Conservation (phyloP, 1,140 invertebrate species). For the Bombyx mandarina region DNA sequence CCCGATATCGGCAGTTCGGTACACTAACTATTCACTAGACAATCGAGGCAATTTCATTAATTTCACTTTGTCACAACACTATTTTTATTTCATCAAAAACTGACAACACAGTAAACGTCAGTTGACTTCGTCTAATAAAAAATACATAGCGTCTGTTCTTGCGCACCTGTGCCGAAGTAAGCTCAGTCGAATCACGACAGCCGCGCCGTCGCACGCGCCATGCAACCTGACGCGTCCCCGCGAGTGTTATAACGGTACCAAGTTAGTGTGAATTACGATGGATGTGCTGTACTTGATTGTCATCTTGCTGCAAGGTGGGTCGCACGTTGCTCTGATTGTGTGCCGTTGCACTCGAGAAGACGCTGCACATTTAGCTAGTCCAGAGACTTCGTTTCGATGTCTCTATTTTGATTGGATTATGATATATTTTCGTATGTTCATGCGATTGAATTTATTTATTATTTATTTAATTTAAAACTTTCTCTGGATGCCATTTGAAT, state of each 20-base stretch:
- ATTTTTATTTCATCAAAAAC: no score
- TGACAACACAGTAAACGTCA: no score
- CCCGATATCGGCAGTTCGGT: no score
- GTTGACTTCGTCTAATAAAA: no score
- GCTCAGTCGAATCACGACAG: slow-evolving; percentile 30
- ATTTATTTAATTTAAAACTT: no score
- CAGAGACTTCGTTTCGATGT: slow-evolving; percentile 1
- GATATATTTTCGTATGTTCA: slow-evolving; percentile 3
- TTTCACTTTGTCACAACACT: no score
- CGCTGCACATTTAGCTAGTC: neutral
- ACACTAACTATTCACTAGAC: no score
- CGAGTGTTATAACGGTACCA: slow-evolving; percentile 29
- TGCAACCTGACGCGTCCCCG: slow-evolving; percentile 29
- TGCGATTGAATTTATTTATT: neutral
- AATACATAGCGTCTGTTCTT: slow-evolving; percentile 10
- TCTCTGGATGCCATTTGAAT: neutral
- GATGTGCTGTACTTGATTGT: slow-evolving; percentile 40
- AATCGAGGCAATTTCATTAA: no score
- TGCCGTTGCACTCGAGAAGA: slow-evolving; percentile 4
- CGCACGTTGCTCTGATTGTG: slow-evolving; percentile 1
- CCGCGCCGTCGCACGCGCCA: slow-evolving; percentile 27
- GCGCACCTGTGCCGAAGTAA: slow-evolving; percentile 26
- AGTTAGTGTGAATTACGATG: slow-evolving; percentile 41
- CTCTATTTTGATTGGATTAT: neutral
- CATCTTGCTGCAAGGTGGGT: slow-evolving; percentile 33